These are phyloP conservation scores for Cichladusa arquata DNA, from an alignment of 2,113 vertebrate genomes.

Conservation along the genomic window DNA sequence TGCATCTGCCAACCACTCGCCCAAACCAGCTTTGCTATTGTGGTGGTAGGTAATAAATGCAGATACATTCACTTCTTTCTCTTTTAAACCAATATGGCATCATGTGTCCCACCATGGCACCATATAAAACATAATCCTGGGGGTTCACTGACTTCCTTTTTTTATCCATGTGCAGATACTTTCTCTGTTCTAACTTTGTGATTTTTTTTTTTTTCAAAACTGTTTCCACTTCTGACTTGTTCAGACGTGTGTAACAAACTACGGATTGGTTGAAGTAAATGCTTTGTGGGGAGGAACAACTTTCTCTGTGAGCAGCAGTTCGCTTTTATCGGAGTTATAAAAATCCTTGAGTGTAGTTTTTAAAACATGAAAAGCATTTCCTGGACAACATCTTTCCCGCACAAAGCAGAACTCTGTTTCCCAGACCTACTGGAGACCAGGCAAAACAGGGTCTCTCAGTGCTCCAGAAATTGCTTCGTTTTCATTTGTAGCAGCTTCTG, in stretches of 20 bases:
- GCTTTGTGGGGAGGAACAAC: not conserved
- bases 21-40: not conserved
- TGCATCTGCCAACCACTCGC: not conserved
- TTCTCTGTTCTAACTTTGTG: not conserved
- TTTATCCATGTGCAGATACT: not conserved
- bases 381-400: slow-evolving; percentile 65
- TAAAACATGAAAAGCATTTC: slow-evolving; percentile 72
- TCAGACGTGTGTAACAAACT: not conserved
- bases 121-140: not conserved
- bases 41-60: not conserved
- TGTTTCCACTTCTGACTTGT: not conserved
- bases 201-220: not conserved
- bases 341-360: slow-evolving; percentile 61
- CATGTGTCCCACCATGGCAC: not conserved
- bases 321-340: slow-evolving; percentile 57
- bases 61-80: not conserved
- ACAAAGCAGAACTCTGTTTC: slow-evolving; percentile 69
- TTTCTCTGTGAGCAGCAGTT: slow-evolving; percentile 31
- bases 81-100: not conserved
- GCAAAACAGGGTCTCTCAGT: slow-evolving; percentile 46
- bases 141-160: slow-evolving; percentile 32
- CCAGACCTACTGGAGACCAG: slow-evolving; percentile 58
- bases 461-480: not conserved
- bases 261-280: not conserved
- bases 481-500: slow-evolving; percentile 3